phyloP scores from a whole-genome alignment of 1,140 invertebrate species.

The Conopomorpha cramerella region DNA sequence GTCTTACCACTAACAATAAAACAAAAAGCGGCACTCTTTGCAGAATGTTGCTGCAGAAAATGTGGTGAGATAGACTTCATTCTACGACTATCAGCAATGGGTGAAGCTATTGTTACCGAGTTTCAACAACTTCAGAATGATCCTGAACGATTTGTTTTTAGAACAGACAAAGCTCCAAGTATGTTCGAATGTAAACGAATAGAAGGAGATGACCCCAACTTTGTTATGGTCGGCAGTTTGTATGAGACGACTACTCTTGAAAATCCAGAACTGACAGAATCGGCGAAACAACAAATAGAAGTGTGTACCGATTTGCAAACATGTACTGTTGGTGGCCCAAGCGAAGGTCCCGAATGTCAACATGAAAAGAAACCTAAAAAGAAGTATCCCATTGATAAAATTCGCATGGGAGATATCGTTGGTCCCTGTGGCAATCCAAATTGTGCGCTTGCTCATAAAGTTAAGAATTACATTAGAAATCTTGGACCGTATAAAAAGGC shows the following conservation, averaged over 20 bases:
- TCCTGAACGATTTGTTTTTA: constrained; percentile 42
- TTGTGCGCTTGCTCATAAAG: constrained; percentile 42
- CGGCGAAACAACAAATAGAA: constrained; percentile 29
- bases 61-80: constrained; percentile 38
- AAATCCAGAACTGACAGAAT: constrained; percentile 31
- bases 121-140: constrained; percentile 43
- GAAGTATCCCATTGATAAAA: constrained; percentile 37
- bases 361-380: constrained; percentile 11
- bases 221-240: constrained; percentile 42
- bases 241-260: constrained; percentile 46
- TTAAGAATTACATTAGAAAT: constrained; percentile 41
- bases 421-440: constrained; percentile 47
- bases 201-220: constrained; percentile 43
- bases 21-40: constrained; percentile 21
- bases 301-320: constrained; percentile 41
- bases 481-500: constrained; percentile 35
- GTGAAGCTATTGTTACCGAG: constrained; percentile 42
- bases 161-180: constrained; percentile 45
- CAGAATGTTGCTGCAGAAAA: constrained; percentile 36
- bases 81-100: constrained; percentile 35
- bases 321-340: constrained; percentile 19
- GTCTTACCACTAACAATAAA: constrained; percentile 38
- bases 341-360: constrained; percentile 15
- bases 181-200: constrained; percentile 43
- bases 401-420: constrained; percentile 45